Conservation (phyloP, 1,140 invertebrate genomes). For the Ceratina japonica region DNA sequence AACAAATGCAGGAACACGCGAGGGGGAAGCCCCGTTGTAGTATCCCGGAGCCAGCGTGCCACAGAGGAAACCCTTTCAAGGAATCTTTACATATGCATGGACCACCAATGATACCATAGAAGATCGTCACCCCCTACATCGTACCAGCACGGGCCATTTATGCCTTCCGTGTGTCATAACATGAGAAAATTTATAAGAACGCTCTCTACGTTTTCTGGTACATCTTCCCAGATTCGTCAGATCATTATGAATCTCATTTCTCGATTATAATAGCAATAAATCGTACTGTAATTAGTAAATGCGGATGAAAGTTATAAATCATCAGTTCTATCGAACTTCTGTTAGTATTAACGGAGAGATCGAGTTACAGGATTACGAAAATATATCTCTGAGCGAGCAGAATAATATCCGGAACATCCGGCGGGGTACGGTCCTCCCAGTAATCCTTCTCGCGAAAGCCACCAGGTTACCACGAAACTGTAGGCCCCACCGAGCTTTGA, state of each 20-base stretch:
- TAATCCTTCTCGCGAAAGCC: slow-evolving; percentile 24
- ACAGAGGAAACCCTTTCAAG: slow-evolving; percentile 69
- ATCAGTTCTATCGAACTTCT: too few species aligned
- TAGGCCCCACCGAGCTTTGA: background rate
- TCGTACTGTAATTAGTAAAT: too few species aligned
- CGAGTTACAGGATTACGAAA: slow-evolving; percentile 7
- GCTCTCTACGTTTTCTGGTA: background rate
- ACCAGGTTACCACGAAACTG: slow-evolving; percentile 7
- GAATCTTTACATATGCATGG: slow-evolving; percentile 76
- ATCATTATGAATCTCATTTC: too few species aligned
- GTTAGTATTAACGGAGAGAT: too few species aligned
- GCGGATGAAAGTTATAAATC: too few species aligned
- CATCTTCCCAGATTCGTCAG: too few species aligned
- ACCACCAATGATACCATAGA: slow-evolving; percentile 73
- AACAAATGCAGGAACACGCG: slow-evolving; percentile 65
- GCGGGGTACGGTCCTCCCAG: background rate
- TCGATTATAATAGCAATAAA: too few species aligned
- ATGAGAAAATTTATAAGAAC: slow-evolving; percentile 13
- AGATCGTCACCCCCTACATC: slow-evolving; percentile 42
- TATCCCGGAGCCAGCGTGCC: slow-evolving; percentile 49
- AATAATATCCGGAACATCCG: slow-evolving; percentile 16
- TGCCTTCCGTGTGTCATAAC: slow-evolving; percentile 49
- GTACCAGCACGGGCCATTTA: background rate
- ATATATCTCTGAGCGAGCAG: background rate
- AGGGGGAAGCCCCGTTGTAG: slow-evolving; percentile 62